Base-by-base conservation (phyloP, 1,140 invertebrate genomes). In the Philotrypesis tridentata region DNA sequence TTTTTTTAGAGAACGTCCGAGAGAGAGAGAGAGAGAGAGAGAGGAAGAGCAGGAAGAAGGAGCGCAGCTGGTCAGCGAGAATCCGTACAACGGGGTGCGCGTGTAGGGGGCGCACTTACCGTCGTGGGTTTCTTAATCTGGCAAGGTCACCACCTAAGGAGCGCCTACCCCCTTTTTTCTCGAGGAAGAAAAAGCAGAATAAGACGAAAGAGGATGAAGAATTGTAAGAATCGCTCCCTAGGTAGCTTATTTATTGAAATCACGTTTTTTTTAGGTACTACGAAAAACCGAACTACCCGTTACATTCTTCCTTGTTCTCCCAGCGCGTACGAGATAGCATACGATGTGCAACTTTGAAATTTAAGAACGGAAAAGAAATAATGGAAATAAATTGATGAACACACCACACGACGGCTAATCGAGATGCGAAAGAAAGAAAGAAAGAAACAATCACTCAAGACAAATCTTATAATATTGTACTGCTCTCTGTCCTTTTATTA, bases 181-280 rank as follows among this genome's bases (percentile, higher is more conserved):
- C 33, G 21, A 81, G 67, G 17, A 78, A 71, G 77, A 48, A 68
- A 74, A 79, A 79, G 11, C 75, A 71, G 21, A 23, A 61, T 31
- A 80, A 43, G 37, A 78, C 25, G 37, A 67, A 72, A 60, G 14
- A 83, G 76, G 72, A 85, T 80, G 55, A 82, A 82, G 85, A 65
- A 27, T 65, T 55, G 7, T 55, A 87, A 85, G 82, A 88, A 84
- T 85, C 85, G 86, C 85, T 88, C 86, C 88, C 85, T 89, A 89
- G 89, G 87, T 90, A 90, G 89, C 87, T 90, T 90, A 90, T 90
- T 90, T 90, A 90, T 90, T 90, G 87, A 90, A 89, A 90, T 87
- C 87, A 87, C 80, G 82, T 89, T 89, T n/a, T n/a, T n/a, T n/a
- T n/a, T 89, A 90, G 88, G 74, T 87, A 86, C 68, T 87, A 86